Evolutionary conservation across 2,113 vertebrate genomes (phyloP).

Genomic region (Hydrolagus affinis): DNA sequence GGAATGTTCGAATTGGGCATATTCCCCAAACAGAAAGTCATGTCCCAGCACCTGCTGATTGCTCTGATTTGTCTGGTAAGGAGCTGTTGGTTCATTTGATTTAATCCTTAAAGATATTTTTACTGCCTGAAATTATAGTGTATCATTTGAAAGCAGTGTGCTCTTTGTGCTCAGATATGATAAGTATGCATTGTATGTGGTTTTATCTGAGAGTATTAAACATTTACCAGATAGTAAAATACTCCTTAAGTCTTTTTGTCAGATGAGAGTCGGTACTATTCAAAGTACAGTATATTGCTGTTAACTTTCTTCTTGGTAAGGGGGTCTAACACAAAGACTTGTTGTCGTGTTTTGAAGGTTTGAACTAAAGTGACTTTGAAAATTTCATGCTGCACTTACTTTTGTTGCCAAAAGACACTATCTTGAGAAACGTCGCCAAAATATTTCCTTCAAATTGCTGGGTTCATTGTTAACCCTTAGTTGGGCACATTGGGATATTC

Average conservation of each 20-base stretch:
- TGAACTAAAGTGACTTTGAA: background rate
- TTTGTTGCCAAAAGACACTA: background rate
- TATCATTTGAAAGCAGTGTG: background rate
- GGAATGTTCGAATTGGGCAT: background rate
- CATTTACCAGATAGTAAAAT: background rate
- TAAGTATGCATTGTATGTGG: background rate
- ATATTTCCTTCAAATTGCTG: background rate
- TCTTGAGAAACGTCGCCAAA: background rate
- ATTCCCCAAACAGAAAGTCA: constrained; percentile 5
- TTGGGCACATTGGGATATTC: background rate
- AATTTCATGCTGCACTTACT: background rate
- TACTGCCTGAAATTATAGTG: background rate
- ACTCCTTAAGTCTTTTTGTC: background rate
- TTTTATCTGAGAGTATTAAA: background rate
- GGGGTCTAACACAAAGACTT: background rate
- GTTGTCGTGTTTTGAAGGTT: background rate
- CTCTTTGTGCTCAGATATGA: background rate
- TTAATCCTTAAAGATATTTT: constrained; percentile 7
- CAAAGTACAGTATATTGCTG: background rate
- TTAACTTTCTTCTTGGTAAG: background rate
- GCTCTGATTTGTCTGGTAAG: constrained; percentile 26
- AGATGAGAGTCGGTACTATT: background rate
- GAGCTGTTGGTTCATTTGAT: background rate
- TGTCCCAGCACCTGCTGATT: constrained; percentile 21
- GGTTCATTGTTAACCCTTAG: background rate